phyloP scores from a whole-genome alignment of 37 sponge, comb jelly and placozoan genomes.

The Beroe ovata region DNA sequence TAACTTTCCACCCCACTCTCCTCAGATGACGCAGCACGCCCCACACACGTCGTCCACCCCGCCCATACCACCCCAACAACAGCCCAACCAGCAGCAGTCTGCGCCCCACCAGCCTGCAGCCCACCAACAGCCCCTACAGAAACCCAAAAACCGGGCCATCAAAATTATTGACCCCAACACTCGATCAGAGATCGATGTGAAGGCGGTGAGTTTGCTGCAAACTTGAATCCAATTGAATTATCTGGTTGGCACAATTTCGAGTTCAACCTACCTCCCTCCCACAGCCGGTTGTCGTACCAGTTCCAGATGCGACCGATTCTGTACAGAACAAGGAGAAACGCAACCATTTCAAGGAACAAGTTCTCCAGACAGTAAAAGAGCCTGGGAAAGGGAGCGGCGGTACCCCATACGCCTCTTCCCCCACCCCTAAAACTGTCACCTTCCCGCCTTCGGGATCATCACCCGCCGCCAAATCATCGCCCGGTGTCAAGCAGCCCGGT shows the following conservation, averaged over 20 bases:
- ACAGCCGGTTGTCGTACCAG: neutral
- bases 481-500: neutral
- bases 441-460: neutral
- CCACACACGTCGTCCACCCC: constrained; percentile 52
- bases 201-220: neutral
- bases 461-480: neutral
- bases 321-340: constrained; percentile 36
- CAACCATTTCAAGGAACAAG: constrained; percentile 40
- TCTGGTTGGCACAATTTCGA: too few species aligned
- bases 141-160: constrained; percentile 3
- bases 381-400: neutral
- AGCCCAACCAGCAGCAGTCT: neutral
- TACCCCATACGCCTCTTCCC: neutral
- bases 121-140: constrained; percentile 4
- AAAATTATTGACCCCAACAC: constrained; percentile 27
- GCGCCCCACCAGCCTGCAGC: neutral
- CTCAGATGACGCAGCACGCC: constrained; percentile 55
- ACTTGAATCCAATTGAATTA: too few species aligned
- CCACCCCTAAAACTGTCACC: neutral
- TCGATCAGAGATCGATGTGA: neutral
- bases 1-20: too few species aligned
- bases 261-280: neutral
- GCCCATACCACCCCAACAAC: constrained; percentile 17
- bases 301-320: neutral
- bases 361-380: neutral